phyloP scores from a whole-genome alignment of 2,797 vertebrate genomes.

The Pseudopleuronectes americanus region DNA sequence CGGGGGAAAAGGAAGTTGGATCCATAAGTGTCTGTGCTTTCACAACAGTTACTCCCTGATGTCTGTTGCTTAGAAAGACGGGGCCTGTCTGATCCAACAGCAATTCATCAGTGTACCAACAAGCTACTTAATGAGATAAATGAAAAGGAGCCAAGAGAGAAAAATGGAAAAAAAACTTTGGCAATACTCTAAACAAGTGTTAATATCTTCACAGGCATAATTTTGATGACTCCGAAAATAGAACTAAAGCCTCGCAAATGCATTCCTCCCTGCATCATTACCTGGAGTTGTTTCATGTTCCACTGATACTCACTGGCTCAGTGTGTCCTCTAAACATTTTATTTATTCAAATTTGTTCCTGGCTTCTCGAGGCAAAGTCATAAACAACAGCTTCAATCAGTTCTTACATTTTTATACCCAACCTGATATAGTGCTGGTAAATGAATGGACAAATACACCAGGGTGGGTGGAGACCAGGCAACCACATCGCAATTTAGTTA shows the following conservation, averaged over 20 bases:
- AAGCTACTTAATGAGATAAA: slow-evolving; percentile 41
- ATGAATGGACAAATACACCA: slow-evolving; percentile 31
- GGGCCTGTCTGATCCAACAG: slow-evolving; percentile 29
- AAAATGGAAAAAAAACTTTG: background rate
- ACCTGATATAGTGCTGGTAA: slow-evolving; percentile 8
- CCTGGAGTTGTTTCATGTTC: slow-evolving; percentile 22
- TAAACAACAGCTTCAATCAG: slow-evolving; percentile 17
- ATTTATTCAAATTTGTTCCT: slow-evolving; percentile 31
- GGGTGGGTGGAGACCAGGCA: background rate
- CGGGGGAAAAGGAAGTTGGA: slow-evolving; percentile 11
- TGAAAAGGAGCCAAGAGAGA: slow-evolving; percentile 19
- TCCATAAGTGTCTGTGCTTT: slow-evolving; percentile 12
- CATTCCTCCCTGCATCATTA: slow-evolving; percentile 31
- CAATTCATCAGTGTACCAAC: slow-evolving; percentile 44
- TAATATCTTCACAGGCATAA: slow-evolving; percentile 14
- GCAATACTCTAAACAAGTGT: slow-evolving; percentile 1
- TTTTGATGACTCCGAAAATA: slow-evolving; percentile 25
- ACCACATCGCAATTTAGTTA: slow-evolving; percentile 10
- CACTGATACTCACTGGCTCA: slow-evolving; percentile 20
- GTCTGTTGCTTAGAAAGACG: slow-evolving; percentile 23
- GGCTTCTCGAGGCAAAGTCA: slow-evolving; percentile 7
- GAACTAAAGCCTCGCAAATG: slow-evolving; percentile 11
- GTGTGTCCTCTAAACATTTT: slow-evolving; percentile 40
- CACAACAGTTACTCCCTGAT: slow-evolving; percentile 27
- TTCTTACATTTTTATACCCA: slow-evolving; percentile 13